Base-by-base conservation (phyloP, 2,113 vertebrate species). In the Cyphomyrus discorhynchus region DNA sequence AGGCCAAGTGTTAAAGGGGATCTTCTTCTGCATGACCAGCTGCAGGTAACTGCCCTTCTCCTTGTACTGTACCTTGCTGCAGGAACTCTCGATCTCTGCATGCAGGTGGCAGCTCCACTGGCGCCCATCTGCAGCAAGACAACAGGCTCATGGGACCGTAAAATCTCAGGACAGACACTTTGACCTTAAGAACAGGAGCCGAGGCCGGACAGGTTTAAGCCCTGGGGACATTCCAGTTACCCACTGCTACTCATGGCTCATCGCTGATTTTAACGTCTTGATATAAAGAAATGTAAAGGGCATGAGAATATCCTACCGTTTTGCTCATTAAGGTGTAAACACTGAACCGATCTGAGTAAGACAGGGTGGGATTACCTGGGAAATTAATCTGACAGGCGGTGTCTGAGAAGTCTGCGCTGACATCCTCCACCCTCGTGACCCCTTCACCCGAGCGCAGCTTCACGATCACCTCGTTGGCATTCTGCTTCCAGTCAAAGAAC, bases 401-500 rank as follows among this genome's bases (percentile, higher is more conserved):
- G 92, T 99, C 98, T 0, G 97, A 97, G 93, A 99, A 99, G 74
- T 94, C 94, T 2, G 96, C 92, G 74, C 90, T 91, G 47, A 99
- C 94, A 21, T 99, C 97, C 86, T 99, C 97, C 11, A 94, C 91
- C 84, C 95, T 97, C 87, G 96, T 91, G 17, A 95, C 93, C 7
- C 94, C 95, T 0, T 95, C 94, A 90, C 97, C 98, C 91, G 96
- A 95, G 56, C 96, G 97, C 91, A 99, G 95, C 90, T 97, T 97
- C 56, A 99, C 97, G 0, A 97, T 98, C 90, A 99, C 97, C 90
- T 99, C 98, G 0, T 96, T 96, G 0, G 97, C 96, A 11, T 96
- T 99, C 95, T 99, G 98, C 93, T 96, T 98, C 98, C 98, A 99
- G 92, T 99, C 98, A 46, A 98, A 93, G 93, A 98, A 96, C 92